Evolutionary conservation across 2,797 vertebrate genomes (phyloP), one percentile per base, ranked within the genome.

Genomic region (Thaleichthys pacificus): DNA sequence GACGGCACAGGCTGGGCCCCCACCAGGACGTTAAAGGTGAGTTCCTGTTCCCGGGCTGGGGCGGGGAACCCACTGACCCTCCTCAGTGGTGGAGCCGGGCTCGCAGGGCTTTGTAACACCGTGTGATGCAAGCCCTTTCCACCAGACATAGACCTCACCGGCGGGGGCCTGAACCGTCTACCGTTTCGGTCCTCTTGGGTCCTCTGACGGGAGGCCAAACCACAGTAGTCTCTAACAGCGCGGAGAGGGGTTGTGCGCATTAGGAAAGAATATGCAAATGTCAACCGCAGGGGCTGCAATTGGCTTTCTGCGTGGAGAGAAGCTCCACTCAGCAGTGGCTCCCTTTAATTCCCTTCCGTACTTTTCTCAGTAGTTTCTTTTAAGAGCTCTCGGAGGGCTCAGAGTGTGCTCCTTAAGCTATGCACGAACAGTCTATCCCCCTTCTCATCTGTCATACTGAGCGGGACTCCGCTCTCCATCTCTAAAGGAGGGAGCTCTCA

Each of bases 1-100:
- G 98, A 99, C 65, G 97, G 98, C 80, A 99, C 98, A 65, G 98
- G 98, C 86, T 99, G 98, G 98, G 98, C 98, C 71, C 98, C 98
- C 61, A 99, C 98, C 21, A 94, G 98, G 88, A 97, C 97, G 0
- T 88, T 99, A 88, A 97, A 99, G 97, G 98, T 99, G 93, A 82
- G 78, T 68, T 2, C 14, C 2, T 35, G 9, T 38, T 38, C 35
- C n/a, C 63, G 11, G 42, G 42, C 1, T 3, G 42, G 12, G 11
- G 42, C 6, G 11, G 12, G 42, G 12, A 12, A 42, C 38, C 12
- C 38, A 0, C 38, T 42, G 38, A 42, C 38, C 38, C 38, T 42
- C 38, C 9, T 42, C 38, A 14, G 42, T 12, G 9, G 8, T 14
- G 42, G 11, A 14, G 0, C 12, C 42, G 12, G 42, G 14, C 3